Conservation (phyloP, 37 sponge, comb jelly and placozoan genomes). For the Theonella swinhoei region DNA sequence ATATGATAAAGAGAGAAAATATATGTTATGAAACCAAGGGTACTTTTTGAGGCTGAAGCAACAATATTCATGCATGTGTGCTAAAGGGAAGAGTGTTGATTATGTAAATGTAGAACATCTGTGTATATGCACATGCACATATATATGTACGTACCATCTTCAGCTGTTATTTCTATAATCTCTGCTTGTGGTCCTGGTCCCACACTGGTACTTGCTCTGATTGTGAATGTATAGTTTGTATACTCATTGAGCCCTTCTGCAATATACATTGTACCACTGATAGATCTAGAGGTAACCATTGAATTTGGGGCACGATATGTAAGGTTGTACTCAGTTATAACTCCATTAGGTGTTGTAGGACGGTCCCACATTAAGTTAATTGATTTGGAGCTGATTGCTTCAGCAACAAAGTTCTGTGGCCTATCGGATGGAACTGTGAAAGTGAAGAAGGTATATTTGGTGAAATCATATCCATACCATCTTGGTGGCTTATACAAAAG, state of each 20-base stretch:
- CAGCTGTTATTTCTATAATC: conserved; percentile 7
- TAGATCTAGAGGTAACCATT: not conserved
- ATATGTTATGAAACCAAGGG: too few species aligned
- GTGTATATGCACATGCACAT: too few species aligned
- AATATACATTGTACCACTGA: not conserved
- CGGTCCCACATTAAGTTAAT: conserved; percentile 42
- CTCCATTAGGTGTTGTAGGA: conserved; percentile 56
- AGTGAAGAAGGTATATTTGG: too few species aligned
- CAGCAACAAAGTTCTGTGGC: conserved; percentile 27
- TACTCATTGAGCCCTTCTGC: conserved; percentile 25
- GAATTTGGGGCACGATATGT: conserved; percentile 13
- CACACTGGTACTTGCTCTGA: conserved; percentile 49
- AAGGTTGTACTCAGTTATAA: conserved; percentile 24
- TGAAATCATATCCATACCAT: too few species aligned
- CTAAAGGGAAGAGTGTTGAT: too few species aligned
- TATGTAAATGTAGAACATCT: too few species aligned
- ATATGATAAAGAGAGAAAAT: too few species aligned
- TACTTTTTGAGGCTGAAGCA: too few species aligned
- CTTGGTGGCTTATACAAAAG: too few species aligned
- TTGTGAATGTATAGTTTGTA: conserved; percentile 41
- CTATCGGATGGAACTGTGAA: conserved; percentile 38
- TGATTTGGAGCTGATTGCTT: conserved; percentile 35
- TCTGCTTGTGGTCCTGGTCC: conserved; percentile 32
- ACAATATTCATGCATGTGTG: too few species aligned
- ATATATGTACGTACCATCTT: conserved; percentile 24